These are phyloP conservation scores for Aleiodes testaceus DNA, from an alignment of 2,888 invertebrate species.

Conservation along the genomic window DNA sequence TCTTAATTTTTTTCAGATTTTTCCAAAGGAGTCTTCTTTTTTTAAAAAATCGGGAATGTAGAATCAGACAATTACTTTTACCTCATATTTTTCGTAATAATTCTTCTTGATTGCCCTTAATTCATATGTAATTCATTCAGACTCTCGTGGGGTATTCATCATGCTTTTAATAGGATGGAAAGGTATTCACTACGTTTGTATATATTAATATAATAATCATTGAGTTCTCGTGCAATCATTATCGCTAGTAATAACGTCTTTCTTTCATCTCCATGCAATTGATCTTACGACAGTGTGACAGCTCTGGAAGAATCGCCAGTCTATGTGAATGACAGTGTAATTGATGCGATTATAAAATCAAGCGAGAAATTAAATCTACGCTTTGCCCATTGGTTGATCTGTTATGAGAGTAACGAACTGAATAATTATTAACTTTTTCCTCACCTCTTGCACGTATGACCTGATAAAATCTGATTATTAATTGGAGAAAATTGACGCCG, in stretches of 20 bases:
- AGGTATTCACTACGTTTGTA: conserved; percentile 40
- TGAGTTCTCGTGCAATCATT: conserved; percentile 56
- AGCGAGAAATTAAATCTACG: conserved; percentile 7
- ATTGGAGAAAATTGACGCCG: no score
- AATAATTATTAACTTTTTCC: no score
- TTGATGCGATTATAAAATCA: conserved; percentile 33
- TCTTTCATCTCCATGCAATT: conserved; percentile 50
- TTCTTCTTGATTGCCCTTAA: conserved; percentile 65
- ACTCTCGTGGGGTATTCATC: not conserved
- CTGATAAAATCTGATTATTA: no score
- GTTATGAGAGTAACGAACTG: not conserved
- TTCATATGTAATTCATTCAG: conserved; percentile 62
- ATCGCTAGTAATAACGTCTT: conserved; percentile 55
- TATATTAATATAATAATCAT: conserved; percentile 61
- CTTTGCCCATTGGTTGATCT: not conserved
- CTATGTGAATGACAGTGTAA: conserved; percentile 26
- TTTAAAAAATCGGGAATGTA: no score
- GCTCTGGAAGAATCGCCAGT: conserved; percentile 47
- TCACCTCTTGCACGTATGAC: no score
- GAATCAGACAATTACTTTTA: no score
- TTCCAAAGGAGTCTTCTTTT: no score
- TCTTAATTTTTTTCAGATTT: no score
- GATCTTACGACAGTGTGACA: conserved; percentile 52
- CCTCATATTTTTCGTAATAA: no score
- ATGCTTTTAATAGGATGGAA: conserved; percentile 36